phyloP scores from a whole-genome alignment of 23 tunicate genomes.

The Ciona savignyi region DNA sequence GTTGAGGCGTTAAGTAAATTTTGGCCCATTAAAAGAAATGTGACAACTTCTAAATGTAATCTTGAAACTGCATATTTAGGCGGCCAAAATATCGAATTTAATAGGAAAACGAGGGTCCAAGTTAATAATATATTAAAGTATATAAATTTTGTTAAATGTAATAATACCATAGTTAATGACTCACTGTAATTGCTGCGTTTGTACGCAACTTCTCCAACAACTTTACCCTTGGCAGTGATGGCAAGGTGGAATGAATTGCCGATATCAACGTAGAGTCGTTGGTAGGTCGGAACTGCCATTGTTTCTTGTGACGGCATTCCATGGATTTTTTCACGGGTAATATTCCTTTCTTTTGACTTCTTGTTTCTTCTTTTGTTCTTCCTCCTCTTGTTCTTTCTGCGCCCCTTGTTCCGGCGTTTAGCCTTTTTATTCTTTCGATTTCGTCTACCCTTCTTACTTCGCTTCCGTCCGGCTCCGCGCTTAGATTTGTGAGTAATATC shows the following conservation, averaged over 20 bases:
- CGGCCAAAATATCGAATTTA: too few relatives aligned
- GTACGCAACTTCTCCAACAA: constrained; percentile 9
- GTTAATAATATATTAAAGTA: too few relatives aligned
- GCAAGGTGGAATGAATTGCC: constrained; percentile 34
- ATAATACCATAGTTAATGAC: constrained; percentile 1
- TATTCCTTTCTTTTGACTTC: background rate
- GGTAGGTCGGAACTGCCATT: background rate
- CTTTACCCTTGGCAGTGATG: constrained; percentile 15
- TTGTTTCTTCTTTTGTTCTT: background rate
- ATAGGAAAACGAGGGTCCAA: too few relatives aligned
- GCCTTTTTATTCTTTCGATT: background rate
- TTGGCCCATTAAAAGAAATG: too few relatives aligned
- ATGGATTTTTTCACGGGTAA: background rate
- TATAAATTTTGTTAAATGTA: too few relatives aligned
- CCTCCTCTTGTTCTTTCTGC: background rate
- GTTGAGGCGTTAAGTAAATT: too few relatives aligned
- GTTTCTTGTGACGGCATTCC: background rate
- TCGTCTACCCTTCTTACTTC: background rate
- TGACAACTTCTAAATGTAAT: too few relatives aligned
- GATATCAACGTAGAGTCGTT: constrained; percentile 12
- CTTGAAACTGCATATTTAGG: too few relatives aligned
- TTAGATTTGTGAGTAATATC: background rate
- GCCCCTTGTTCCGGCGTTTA: background rate
- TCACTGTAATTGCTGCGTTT: constrained; percentile 24
- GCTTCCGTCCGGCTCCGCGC: background rate